Percentiles rank a stretch among this genome's conserved stretches.
These are phyloP conservation scores for Poeciliopsis prolifica DNA, from an alignment of 2,113 vertebrate species.

Conservation along the genomic window DNA sequence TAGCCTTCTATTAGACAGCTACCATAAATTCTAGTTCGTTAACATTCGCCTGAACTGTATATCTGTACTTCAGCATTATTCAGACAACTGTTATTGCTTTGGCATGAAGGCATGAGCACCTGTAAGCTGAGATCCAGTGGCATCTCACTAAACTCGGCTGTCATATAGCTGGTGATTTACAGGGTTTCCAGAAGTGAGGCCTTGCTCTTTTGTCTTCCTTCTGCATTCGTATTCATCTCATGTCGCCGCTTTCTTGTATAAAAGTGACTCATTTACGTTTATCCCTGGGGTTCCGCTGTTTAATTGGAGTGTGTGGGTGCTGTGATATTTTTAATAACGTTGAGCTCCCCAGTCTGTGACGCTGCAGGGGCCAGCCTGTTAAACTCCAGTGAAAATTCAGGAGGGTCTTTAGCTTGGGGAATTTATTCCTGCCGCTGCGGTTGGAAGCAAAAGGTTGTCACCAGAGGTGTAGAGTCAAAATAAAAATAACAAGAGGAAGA, in stretches of 20 bases:
- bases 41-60: neutral
- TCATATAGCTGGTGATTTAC: neutral
- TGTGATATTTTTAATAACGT: slow-evolving; percentile 38
- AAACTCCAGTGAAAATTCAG: slow-evolving; percentile 45
- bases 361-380: slow-evolving; percentile 41
- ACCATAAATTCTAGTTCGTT: neutral
- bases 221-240: slow-evolving; percentile 21
- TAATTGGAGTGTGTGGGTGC: slow-evolving; percentile 45
- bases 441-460: slow-evolving; percentile 24
- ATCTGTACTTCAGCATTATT: too few relatives aligned
- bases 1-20: neutral
- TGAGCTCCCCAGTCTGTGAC: slow-evolving; percentile 6
- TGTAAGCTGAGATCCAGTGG: neutral
- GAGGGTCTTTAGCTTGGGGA: slow-evolving; percentile 3
- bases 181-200: neutral
- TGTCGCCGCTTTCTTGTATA: slow-evolving; percentile 12
- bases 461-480: slow-evolving; percentile 3
- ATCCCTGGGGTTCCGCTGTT: slow-evolving; percentile 9
- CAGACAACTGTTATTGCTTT: too few relatives aligned
- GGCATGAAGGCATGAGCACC: too few relatives aligned
- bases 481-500: slow-evolving; percentile 23
- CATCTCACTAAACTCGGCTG: neutral
- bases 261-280: slow-evolving; percentile 1
- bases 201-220: neutral
- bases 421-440: slow-evolving; percentile 26